phyloP scores from a whole-genome alignment of 2,797 vertebrate genomes.

The Iguana delicatissima region DNA sequence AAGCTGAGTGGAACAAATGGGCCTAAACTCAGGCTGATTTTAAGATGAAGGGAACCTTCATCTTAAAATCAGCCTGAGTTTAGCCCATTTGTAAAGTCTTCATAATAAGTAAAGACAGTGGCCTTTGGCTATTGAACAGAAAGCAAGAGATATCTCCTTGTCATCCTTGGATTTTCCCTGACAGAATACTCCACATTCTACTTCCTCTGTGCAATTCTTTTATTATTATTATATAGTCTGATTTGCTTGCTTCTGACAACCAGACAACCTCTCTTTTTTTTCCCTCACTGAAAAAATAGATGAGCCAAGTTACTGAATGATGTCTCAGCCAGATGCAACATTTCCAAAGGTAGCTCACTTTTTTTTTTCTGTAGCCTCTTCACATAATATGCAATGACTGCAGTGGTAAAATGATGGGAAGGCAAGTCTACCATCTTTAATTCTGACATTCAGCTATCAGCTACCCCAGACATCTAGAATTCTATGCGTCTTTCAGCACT shows the following conservation, averaged over 20 bases:
- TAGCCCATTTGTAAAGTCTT: neutral
- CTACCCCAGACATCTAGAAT: neutral
- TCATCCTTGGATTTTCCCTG: neutral
- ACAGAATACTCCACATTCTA: neutral
- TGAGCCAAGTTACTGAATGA: neutral
- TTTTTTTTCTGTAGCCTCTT: too few relatives aligned
- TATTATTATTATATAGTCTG: neutral
- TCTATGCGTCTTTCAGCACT: too few relatives aligned
- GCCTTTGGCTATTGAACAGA: neutral
- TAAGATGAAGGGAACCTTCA: too few relatives aligned
- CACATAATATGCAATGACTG: neutral
- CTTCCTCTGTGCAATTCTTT: neutral
- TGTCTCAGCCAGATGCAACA: neutral
- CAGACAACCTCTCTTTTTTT: neutral
- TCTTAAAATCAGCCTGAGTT: neutral
- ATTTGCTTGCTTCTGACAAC: neutral
- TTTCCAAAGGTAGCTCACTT: neutral
- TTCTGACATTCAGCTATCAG: constrained; percentile 45
- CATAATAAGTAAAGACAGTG: neutral
- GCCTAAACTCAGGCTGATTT: too few relatives aligned
- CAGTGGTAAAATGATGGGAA: neutral
- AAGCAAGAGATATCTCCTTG: neutral
- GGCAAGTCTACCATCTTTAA: neutral
- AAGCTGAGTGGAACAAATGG: too few relatives aligned
- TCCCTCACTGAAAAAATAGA: neutral